Conservation (phyloP, 2,797 vertebrate species). For the Falco cherrug region DNA sequence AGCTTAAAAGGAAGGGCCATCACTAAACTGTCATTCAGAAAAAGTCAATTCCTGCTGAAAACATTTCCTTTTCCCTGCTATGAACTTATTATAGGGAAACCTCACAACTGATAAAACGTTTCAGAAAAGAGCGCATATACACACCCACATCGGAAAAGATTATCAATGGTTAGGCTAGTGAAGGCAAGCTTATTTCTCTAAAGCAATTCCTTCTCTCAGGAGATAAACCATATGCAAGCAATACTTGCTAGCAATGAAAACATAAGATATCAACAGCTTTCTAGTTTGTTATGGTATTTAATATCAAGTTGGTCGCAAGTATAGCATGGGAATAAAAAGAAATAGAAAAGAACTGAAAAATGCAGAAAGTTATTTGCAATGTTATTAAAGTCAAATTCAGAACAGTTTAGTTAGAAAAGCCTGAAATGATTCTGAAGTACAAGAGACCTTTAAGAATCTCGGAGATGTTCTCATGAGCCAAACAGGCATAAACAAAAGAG, state of each 20-base stretch:
- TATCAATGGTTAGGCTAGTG: conserved; percentile 35
- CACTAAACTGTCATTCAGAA: conserved; percentile 38
- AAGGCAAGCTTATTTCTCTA: conserved; percentile 40
- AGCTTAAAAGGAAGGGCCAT: conserved; percentile 14
- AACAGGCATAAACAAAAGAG: conserved; percentile 36
- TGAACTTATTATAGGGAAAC: conserved; percentile 15
- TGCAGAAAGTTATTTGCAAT: not conserved
- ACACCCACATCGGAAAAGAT: conserved; percentile 19
- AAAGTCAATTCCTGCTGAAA: conserved; percentile 28
- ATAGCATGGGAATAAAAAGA: not conserved
- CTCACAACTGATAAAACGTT: conserved; percentile 18
- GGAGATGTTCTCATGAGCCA: conserved; percentile 2
- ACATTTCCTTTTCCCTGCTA: conserved; percentile 29
- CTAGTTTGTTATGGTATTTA: conserved; percentile 12
- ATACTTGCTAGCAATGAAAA: conserved; percentile 39
- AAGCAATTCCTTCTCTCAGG: conserved; percentile 37
- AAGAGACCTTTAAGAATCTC: not conserved
- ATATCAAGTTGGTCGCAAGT: not conserved
- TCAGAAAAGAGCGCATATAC: not conserved
- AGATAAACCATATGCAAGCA: conserved; percentile 56
- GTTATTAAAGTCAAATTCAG: not conserved
- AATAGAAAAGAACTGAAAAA: not conserved
- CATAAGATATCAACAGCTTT: conserved; percentile 31
- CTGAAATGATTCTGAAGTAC: conserved; percentile 33
- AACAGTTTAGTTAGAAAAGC: conserved; percentile 2